phyloP scores from a whole-genome alignment of 2,797 vertebrate genomes.

The Lepilemur septentrionalis region DNA sequence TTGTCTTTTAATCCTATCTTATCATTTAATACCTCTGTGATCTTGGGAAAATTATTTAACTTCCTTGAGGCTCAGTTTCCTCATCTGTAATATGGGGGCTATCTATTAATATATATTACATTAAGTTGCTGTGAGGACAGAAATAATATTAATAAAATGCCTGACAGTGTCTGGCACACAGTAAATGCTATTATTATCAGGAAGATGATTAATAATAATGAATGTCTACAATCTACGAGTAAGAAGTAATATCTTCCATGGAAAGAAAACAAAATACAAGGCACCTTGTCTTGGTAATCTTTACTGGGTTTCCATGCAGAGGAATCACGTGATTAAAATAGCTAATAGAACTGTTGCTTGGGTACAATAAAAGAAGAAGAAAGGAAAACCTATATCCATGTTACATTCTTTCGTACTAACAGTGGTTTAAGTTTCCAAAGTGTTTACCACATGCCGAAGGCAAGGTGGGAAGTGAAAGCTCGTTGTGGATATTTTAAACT shows the following conservation, averaged over 20 bases:
- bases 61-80: background rate
- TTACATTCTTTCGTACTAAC: background rate
- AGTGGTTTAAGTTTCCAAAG: background rate
- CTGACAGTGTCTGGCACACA: background rate
- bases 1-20: background rate
- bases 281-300: background rate
- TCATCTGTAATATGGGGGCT: background rate
- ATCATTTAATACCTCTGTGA: background rate
- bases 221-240: background rate
- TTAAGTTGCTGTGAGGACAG: background rate
- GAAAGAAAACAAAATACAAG: background rate
- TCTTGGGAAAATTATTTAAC: background rate
- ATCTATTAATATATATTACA: background rate
- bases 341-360: background rate
- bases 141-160: background rate
- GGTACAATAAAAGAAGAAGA: background rate
- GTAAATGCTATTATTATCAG: background rate
- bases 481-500: slow-evolving; percentile 68
- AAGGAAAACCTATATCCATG: background rate
- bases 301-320: background rate
- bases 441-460: background rate
- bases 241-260: background rate
- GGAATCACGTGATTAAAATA: background rate
- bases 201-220: background rate
- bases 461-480: background rate